These are phyloP conservation scores for Emberiza fucata DNA, from an alignment of 2,113 vertebrate genomes.

Conservation along the genomic window DNA sequence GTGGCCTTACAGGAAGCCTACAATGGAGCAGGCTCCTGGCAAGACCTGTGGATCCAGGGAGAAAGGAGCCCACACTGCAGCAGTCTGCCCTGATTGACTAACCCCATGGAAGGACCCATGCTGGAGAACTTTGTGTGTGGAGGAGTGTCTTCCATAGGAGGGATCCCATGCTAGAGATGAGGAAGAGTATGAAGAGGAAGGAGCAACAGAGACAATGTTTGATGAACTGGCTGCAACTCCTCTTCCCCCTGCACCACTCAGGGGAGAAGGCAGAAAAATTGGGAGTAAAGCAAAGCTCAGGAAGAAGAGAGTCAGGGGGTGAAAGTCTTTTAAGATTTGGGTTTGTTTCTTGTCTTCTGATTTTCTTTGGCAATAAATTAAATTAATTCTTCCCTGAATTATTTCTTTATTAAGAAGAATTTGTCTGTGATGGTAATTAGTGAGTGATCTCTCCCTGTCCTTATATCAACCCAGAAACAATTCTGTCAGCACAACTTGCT, in stretches of 20 bases:
- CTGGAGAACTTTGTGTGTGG: background rate
- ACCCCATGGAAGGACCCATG: accelerated
- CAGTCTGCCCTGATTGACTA: background rate
- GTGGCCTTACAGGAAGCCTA: background rate
- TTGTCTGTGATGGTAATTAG: background rate
- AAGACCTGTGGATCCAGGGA: background rate
- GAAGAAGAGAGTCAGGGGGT: background rate
- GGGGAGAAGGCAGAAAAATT: background rate
- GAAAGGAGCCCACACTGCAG: accelerated
- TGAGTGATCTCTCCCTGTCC: background rate
- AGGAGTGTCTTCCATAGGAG: background rate
- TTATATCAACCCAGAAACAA: background rate
- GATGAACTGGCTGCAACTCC: background rate
- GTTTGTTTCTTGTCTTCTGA: background rate
- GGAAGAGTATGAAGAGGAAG: background rate
- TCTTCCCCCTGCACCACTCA: background rate
- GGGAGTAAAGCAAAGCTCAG: background rate
- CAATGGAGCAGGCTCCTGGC: background rate
- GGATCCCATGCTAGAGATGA: background rate
- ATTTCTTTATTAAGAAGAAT: background rate
- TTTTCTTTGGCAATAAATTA: background rate
- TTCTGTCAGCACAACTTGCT: background rate
- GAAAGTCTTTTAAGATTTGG: background rate
- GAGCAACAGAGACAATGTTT: background rate
- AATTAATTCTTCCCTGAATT: background rate